phyloP scores from a whole-genome alignment of 2,888 invertebrate species.

The Teleiodes luculella region DNA sequence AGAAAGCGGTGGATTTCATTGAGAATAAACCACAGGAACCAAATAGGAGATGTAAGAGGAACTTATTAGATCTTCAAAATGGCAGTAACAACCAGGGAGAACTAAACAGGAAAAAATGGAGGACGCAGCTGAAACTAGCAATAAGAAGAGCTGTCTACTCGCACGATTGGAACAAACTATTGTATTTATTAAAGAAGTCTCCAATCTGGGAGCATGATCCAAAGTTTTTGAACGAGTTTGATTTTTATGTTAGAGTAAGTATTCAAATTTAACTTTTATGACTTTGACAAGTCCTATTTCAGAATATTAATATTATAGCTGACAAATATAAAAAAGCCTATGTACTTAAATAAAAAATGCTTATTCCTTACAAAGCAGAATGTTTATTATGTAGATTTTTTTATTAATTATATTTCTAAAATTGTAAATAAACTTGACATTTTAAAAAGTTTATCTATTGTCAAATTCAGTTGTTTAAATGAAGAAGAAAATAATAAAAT shows the following conservation, averaged over 20 bases:
- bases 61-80: conserved; percentile 41
- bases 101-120: conserved; percentile 28
- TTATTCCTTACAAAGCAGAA: too few species aligned
- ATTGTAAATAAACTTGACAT: too few species aligned
- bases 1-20: conserved; percentile 41
- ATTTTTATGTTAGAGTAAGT: conserved; percentile 53
- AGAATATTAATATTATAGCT: too few species aligned
- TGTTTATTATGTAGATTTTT: too few species aligned
- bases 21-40: conserved; percentile 28
- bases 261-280: background rate
- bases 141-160: conserved; percentile 52
- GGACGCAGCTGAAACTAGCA: conserved; percentile 34
- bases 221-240: conserved; percentile 27
- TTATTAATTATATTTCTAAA: too few species aligned
- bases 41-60: conserved; percentile 41
- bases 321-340: too few species aligned
- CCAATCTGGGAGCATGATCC: conserved; percentile 49
- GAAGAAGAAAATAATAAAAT: too few species aligned
- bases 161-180: conserved; percentile 61
- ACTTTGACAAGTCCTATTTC: too few species aligned
- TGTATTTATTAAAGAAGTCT: conserved; percentile 53
- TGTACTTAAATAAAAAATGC: too few species aligned
- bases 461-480: too few species aligned
- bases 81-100: conserved; percentile 8
- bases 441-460: too few species aligned